Conservation (phyloP, 1,140 invertebrate species). For the Brachionus manjavacas region DNA sequence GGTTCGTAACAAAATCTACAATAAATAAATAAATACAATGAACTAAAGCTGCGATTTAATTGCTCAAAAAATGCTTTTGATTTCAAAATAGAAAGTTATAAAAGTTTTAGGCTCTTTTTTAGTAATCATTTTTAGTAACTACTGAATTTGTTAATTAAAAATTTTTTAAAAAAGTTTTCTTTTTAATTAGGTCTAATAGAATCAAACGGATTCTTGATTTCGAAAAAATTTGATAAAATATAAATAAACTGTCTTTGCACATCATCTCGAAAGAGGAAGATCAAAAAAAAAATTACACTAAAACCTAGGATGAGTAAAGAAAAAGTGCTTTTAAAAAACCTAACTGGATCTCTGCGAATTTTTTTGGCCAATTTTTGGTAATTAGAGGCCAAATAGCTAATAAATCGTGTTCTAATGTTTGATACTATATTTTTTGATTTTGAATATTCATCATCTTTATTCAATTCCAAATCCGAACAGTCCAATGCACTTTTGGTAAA, state of each 20-base stretch:
- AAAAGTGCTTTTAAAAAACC: slow-evolving; percentile 18
- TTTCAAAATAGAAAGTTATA: neutral
- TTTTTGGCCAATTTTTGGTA: neutral
- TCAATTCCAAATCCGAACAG: neutral
- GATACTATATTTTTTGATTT: neutral
- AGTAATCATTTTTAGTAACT: too few relatives aligned
- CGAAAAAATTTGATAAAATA: neutral
- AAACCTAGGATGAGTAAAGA: neutral
- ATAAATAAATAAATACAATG: neutral
- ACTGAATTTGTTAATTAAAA: too few relatives aligned
- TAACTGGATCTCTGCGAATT: neutral
- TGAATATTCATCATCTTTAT: neutral
- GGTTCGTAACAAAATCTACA: neutral
- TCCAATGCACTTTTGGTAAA: neutral
- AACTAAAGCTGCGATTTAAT: neutral
- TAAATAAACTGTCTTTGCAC: neutral
- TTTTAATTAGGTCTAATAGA: neutral
- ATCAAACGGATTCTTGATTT: slow-evolving; percentile 12
- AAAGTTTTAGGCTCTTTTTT: too few relatives aligned
- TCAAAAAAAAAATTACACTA: slow-evolving; percentile 34
- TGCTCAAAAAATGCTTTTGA: neutral
- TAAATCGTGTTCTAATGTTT: neutral
- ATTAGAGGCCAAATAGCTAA: neutral
- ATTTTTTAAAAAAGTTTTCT: neutral
- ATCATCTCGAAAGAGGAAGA: neutral